phyloP scores from a whole-genome alignment of 2,888 invertebrate species.

The Lapara coniferarum region DNA sequence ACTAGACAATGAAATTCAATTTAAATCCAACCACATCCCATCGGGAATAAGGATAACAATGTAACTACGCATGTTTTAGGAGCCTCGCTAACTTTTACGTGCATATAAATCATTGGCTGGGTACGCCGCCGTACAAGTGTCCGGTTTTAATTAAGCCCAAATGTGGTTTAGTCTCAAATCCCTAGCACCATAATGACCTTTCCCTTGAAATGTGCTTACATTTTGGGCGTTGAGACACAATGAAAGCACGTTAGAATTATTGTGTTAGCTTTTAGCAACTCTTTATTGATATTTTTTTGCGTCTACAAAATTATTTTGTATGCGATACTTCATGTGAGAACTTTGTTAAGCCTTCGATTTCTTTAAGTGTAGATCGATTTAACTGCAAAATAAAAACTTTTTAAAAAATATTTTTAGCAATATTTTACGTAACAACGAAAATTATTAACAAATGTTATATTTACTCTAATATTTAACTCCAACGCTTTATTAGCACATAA shows the following conservation, averaged over 20 bases:
- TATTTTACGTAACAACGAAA: too few species aligned
- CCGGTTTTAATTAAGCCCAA: constrained; percentile 32
- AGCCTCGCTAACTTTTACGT: neutral
- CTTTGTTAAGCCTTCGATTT: too few species aligned
- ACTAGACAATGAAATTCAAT: neutral
- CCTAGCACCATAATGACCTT: neutral
- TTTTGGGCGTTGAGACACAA: neutral
- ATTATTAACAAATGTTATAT: neutral
- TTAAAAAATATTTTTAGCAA: too few species aligned
- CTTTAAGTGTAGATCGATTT: too few species aligned
- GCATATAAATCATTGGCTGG: constrained; percentile 34
- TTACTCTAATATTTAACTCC: neutral
- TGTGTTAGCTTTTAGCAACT: too few species aligned
- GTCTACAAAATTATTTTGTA: too few species aligned
- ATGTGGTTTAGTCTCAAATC: neutral
- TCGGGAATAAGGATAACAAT: neutral
- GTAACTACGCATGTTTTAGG: neutral
- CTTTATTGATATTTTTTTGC: too few species aligned
- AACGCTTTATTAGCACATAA: neutral
- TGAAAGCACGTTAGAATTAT: neutral
- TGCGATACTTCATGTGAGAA: too few species aligned
- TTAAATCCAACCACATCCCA: neutral
- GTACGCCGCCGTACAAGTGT: constrained; percentile 26
- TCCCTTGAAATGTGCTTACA: neutral
- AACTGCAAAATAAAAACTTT: too few species aligned